phyloP scores from a whole-genome alignment of 1,140 invertebrate genomes.

The Cyrtorhinus lividipennis region DNA sequence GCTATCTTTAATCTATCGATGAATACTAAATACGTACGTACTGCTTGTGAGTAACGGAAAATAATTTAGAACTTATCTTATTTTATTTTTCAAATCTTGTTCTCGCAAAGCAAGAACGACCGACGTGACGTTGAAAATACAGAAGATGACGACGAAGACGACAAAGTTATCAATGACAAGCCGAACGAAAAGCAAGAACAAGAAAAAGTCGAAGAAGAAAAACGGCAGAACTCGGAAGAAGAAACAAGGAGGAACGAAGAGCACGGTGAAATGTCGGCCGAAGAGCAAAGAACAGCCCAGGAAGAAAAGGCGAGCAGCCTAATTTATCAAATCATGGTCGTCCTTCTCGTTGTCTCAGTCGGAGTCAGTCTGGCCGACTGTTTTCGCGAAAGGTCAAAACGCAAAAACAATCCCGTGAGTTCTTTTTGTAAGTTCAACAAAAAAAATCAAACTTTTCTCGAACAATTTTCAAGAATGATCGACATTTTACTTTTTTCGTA shows the following conservation, averaged over 20 bases:
- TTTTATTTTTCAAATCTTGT: neutral
- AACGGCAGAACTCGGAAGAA: neutral
- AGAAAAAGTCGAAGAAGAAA: neutral
- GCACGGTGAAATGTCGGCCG: neutral
- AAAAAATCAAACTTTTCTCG: no score
- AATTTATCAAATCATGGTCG: constrained; percentile 17
- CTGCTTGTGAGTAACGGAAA: no score
- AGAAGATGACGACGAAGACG: neutral
- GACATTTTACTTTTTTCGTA: no score
- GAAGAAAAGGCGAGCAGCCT: constrained; percentile 1
- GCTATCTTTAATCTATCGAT: no score
- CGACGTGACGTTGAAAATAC: neutral
- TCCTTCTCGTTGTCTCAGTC: constrained; percentile 13
- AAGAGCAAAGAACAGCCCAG: neutral
- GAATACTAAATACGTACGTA: no score
- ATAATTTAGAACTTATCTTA: neutral
- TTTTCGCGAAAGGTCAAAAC: constrained; percentile 12
- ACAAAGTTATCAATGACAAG: neutral
- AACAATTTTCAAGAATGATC: no score
- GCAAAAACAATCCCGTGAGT: constrained; percentile 14
- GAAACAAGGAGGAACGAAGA: neutral
- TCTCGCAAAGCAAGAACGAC: neutral
- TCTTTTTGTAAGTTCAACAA: neutral
- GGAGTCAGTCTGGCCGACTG: constrained; percentile 12
- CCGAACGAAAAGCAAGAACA: neutral